Base-by-base conservation (phyloP, 2,113 vertebrate genomes). In the Corydoras sp. region DNA sequence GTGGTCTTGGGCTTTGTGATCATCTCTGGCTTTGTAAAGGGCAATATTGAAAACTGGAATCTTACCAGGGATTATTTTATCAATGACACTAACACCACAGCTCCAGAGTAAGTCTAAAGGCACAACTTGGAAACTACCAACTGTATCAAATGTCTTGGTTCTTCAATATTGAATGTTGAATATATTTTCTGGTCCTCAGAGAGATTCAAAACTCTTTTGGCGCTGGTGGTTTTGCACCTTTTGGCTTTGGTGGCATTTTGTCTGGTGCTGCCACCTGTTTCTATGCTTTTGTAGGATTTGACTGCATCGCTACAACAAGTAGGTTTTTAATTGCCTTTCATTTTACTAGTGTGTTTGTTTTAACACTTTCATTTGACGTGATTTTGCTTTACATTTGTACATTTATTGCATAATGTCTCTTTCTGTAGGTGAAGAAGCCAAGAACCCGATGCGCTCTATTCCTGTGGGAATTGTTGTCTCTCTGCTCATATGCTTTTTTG, bases 251-350 rank as follows among this genome's bases (percentile, higher is more conserved):
- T 24, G 95, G 96, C 6, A 71, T 95, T 77, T 83, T 97, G 73
- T 88, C 91, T 0, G 97, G 97, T 0, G 92, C 97, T 3, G 97
- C 96, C 77, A 97, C 95, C 54, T 99, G 97, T 84, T 99, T 98
- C 90, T 98, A 99, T 0, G 97, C 97, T 70, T 99, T 99, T 0
- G 96, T 99, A 67, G 97, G 97, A 51, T 99, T 99, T 10, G 97
- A 99, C 82, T 98, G 97, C 86, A 99, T 99, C 5, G 96, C 97
- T 4, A 96, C 96, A 15, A 98, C 97, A 81, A 97, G 97, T 98
- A 82, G 85, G 88, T 84, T 3, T 10, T 8, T 67, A 18, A 35
- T 24, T 48, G 3, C 32, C 11, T 9, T 9, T 9, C 8, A 9
- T 51, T 51, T 51, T 2, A 9, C 11, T 51, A 1, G 49, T 51